phyloP scores from a whole-genome alignment of 2,113 vertebrate species.

The Odontesthes bonariensis region DNA sequence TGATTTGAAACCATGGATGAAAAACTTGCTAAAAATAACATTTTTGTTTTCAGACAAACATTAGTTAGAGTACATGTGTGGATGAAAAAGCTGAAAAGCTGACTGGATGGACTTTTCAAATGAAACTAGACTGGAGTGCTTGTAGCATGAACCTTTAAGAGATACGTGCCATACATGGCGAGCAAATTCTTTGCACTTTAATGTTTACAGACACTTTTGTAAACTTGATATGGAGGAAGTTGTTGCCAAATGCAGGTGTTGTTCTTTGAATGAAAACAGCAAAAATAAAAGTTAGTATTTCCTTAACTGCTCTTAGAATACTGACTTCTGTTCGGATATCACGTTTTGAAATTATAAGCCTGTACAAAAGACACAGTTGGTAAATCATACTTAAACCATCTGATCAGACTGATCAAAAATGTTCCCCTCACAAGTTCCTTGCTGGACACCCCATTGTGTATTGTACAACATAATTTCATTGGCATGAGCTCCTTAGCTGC shows the following conservation, averaged over 20 bases:
- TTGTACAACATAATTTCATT: slow-evolving; percentile 38
- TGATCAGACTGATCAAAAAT: neutral
- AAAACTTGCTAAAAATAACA: slow-evolving; percentile 37
- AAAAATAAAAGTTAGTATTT: slow-evolving; percentile 77
- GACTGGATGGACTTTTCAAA: slow-evolving; percentile 53
- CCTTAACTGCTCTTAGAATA: slow-evolving; percentile 53
- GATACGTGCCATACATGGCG: slow-evolving; percentile 67
- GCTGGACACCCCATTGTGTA: neutral
- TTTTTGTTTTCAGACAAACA: slow-evolving; percentile 50
- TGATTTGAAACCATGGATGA: slow-evolving; percentile 60
- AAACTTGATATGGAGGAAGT: slow-evolving; percentile 73
- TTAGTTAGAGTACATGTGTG: slow-evolving; percentile 49
- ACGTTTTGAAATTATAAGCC: slow-evolving; percentile 3
- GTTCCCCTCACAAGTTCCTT: neutral
- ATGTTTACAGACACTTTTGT: slow-evolving; percentile 83
- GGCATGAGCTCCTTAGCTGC: slow-evolving; percentile 49
- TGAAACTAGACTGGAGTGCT: slow-evolving; percentile 68
- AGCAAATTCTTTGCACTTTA: slow-evolving; percentile 83
- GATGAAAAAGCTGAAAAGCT: slow-evolving; percentile 51
- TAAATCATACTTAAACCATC: neutral
- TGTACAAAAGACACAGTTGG: neutral
- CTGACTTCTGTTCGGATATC: slow-evolving; percentile 30
- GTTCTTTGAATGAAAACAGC: slow-evolving; percentile 77
- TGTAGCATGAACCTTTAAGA: slow-evolving; percentile 83
- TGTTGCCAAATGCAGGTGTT: slow-evolving; percentile 78